Evolutionary conservation across 2,113 vertebrate genomes (phyloP).

Genomic region (Heterochromis multidens): DNA sequence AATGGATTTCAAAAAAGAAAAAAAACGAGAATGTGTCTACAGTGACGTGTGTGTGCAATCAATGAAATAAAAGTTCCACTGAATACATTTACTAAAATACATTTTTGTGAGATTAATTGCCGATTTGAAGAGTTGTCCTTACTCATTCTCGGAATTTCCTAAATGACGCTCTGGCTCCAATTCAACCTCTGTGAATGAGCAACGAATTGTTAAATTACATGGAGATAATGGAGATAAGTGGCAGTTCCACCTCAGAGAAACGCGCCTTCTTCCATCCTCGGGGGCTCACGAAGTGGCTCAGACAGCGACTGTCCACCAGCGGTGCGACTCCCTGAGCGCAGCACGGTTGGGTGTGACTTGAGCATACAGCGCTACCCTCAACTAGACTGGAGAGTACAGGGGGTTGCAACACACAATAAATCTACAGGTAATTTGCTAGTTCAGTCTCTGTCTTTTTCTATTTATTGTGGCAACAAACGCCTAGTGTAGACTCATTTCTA

Average conservation of each 20-base stretch:
- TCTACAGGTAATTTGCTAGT: not conserved
- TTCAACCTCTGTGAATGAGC: not conserved
- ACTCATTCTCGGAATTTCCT: not conserved
- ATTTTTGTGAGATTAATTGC: not conserved
- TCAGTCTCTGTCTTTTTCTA: not conserved
- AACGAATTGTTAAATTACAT: not conserved
- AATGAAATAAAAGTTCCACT: not conserved
- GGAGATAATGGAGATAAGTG: not conserved
- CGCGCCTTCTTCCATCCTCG: not conserved
- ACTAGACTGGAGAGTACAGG: not conserved
- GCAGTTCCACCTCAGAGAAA: not conserved
- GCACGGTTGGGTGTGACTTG: not conserved
- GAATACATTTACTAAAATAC: not conserved
- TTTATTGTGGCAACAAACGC: not conserved
- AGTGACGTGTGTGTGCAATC: not conserved
- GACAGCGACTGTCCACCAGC: constrained; percentile 21
- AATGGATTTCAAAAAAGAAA: not conserved
- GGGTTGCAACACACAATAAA: not conserved
- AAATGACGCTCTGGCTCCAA: not conserved
- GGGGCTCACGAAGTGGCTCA: not conserved
- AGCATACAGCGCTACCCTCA: not conserved
- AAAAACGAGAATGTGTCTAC: not conserved
- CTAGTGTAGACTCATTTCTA: not conserved
- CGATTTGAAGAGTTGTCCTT: not conserved
- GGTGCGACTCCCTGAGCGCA: not conserved